phyloP scores from a whole-genome alignment of 2,888 invertebrate species.

The Apoda limacodes region DNA sequence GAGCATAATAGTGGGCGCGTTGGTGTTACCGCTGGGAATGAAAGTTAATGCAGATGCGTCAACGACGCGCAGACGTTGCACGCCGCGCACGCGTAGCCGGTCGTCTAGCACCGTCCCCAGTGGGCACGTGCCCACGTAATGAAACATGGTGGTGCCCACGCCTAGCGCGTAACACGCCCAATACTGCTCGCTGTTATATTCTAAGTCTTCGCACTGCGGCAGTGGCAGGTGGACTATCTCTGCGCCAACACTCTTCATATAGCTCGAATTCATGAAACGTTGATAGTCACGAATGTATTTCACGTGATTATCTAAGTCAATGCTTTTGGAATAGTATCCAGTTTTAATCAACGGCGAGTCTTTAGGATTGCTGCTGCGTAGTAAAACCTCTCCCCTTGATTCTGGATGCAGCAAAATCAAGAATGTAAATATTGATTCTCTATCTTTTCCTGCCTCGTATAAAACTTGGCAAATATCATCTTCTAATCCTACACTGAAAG shows the following conservation, averaged over 20 bases:
- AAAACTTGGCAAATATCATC: constrained; percentile 24
- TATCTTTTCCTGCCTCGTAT: constrained; percentile 21
- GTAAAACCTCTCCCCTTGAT: constrained; percentile 41
- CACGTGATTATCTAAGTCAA: constrained; percentile 28
- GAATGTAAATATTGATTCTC: constrained; percentile 19
- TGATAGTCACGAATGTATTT: constrained; percentile 26
- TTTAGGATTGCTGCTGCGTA: constrained; percentile 27
- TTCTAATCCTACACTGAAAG: constrained; percentile 60
- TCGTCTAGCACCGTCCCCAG: constrained; percentile 81
- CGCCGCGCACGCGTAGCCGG: constrained; percentile 39
- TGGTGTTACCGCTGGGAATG: constrained; percentile 63
- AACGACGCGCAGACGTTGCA: constrained; percentile 24
- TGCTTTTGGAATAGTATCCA: constrained; percentile 23
- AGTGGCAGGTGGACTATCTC: constrained; percentile 23
- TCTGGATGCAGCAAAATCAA: constrained; percentile 26
- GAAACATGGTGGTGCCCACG: constrained; percentile 73
- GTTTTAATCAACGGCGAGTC: constrained; percentile 28
- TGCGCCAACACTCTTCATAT: constrained; percentile 25
- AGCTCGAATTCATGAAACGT: constrained; percentile 26
- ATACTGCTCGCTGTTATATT: constrained; percentile 27
- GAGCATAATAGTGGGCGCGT: constrained; percentile 47
- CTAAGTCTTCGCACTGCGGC: constrained; percentile 23
- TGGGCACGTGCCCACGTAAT: constrained; percentile 77
- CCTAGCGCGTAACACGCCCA: constrained; percentile 33
- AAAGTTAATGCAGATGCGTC: constrained; percentile 54